phyloP scores from a whole-genome alignment of 2,113 vertebrate species.

The Podarcis cretensis region DNA sequence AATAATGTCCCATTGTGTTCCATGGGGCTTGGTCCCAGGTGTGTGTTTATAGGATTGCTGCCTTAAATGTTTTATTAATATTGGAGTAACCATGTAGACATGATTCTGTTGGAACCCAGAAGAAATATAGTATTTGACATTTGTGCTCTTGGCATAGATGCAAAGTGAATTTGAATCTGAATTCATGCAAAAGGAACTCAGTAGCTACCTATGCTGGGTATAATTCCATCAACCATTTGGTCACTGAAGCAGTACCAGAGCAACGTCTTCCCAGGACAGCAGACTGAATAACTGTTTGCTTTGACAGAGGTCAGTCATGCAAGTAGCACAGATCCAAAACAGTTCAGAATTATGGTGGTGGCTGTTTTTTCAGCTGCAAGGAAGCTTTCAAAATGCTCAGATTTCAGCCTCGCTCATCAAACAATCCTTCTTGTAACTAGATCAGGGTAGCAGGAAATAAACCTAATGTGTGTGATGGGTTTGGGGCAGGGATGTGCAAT shows the following conservation, averaged over 20 bases:
- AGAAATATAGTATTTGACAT: not conserved
- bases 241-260: not conserved
- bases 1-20: not conserved
- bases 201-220: not conserved
- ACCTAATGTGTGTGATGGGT: not conserved
- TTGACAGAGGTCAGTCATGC: constrained; percentile 14
- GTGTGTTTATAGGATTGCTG: not conserved
- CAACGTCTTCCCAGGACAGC: not conserved
- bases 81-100: not conserved
- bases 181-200: not conserved
- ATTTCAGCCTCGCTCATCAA: constrained; percentile 19
- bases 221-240: not conserved
- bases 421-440: constrained; percentile 33
- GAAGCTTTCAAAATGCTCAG: constrained; percentile 29
- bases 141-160: not conserved
- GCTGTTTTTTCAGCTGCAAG: not conserved
- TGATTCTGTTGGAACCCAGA: not conserved
- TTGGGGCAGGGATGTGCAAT: not conserved
- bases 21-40: not conserved
- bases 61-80: not conserved
- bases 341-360: not conserved
- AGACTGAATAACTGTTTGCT: not conserved
- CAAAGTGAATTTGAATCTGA: not conserved
- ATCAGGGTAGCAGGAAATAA: not conserved
- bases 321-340: not conserved